Evolutionary conservation across 92 coral and sea anemone species (phyloP).

Genomic region (Heteractis magnifica): DNA sequence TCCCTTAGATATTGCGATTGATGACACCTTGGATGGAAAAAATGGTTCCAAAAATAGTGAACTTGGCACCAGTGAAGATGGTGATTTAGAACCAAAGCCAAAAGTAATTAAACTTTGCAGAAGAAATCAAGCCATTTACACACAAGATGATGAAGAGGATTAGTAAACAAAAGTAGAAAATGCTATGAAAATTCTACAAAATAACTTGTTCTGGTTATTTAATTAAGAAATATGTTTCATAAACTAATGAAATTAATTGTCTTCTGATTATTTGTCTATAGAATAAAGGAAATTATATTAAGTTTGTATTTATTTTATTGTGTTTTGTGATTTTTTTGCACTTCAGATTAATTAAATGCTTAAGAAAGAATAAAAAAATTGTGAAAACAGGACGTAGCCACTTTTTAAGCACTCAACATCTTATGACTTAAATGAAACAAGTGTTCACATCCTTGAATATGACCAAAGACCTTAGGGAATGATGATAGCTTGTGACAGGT

Average conservation of each 20-base stretch:
- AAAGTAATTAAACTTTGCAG: constrained; percentile 74
- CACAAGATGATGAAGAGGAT: constrained; percentile 62
- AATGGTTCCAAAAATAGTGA: not conserved
- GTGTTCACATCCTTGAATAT: not conserved
- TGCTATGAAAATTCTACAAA: not conserved
- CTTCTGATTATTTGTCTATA: not conserved
- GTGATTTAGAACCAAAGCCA: constrained; percentile 56
- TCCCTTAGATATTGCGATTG: not conserved
- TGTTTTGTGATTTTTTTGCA: not conserved
- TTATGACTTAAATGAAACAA: not conserved
- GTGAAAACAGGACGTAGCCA: not conserved
- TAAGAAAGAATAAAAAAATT: not conserved
- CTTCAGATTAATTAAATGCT: not conserved
- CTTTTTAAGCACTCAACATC: not conserved
- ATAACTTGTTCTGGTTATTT: no score
- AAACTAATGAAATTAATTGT: no score
- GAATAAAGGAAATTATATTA: not conserved
- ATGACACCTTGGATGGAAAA: not conserved
- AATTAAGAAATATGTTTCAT: no score
- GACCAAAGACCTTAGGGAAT: not conserved
- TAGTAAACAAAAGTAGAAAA: constrained; percentile 31
- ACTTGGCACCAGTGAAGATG: constrained; percentile 4
- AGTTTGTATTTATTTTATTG: not conserved
- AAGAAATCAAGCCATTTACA: constrained; percentile 86
- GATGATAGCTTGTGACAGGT: not conserved